Conservation (phyloP, 30 jellyfish, hydroid and myxozoan species). For the Cassiopea andromeda region DNA sequence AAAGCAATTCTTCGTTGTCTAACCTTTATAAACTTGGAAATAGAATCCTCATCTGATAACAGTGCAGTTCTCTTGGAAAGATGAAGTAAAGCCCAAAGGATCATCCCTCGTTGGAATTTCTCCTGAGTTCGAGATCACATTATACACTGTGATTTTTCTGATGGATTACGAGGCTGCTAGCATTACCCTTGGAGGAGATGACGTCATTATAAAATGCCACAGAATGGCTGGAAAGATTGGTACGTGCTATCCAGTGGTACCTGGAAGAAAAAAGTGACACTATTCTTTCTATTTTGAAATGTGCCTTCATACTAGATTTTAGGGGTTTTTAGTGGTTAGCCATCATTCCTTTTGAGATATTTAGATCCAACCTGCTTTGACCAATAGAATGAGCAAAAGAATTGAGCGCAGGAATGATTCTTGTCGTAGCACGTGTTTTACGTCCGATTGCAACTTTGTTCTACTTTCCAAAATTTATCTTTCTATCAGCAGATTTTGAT, state of each 20-base stretch:
- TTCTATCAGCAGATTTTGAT: no score
- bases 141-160: constrained; percentile 70
- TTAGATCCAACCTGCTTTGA: no score
- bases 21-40: not conserved
- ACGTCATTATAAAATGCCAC: constrained; percentile 83
- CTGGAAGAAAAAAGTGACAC: constrained; percentile 10
- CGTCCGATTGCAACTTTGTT: no score
- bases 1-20: not conserved
- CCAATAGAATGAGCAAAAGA: no score
- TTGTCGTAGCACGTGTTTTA: no score
- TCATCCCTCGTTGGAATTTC: constrained; percentile 91
- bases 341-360: no score
- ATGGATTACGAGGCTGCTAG: constrained; percentile 80
- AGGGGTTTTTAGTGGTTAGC: no score
- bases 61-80: constrained; percentile 79
- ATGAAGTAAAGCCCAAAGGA: constrained; percentile 80
- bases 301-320: no score
- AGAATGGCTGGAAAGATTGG: constrained; percentile 81
- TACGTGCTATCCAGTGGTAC: constrained; percentile 78
- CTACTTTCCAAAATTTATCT: no score
- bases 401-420: no score
- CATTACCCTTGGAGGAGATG: constrained; percentile 79
- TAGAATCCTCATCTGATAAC: constrained; percentile 84
- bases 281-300: not conserved
- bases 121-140: constrained; percentile 92